Conservation (phyloP, 2,888 invertebrate genomes). For the Eristalinus sepulchralis region DNA sequence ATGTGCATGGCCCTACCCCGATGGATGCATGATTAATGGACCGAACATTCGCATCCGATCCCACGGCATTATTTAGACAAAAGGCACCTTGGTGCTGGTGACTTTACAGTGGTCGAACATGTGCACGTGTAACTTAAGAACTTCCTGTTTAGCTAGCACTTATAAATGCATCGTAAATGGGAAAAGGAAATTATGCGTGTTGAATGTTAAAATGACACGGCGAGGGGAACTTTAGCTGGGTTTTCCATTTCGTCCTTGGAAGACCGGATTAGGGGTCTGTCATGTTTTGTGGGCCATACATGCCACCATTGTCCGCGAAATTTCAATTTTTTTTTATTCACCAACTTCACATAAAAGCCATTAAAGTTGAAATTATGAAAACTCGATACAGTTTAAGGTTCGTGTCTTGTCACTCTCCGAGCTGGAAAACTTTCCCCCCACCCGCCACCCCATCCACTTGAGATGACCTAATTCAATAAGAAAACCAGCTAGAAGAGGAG, state of each 20-base stretch:
- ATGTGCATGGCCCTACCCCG: conserved; percentile 40
- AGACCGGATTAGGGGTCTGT: too few relatives aligned
- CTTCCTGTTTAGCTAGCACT: background rate
- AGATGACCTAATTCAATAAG: conserved; percentile 59
- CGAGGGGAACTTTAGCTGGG: too few relatives aligned
- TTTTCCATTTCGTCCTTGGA: too few relatives aligned
- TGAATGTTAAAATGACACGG: background rate
- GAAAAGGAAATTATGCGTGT: background rate
- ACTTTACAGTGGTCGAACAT: conserved; percentile 2
- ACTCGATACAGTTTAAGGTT: background rate
- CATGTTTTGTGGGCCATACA: too few relatives aligned
- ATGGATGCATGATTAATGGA: conserved; percentile 55
- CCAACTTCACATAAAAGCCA: too few relatives aligned
- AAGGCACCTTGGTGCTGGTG: too few relatives aligned
- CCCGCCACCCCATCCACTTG: background rate
- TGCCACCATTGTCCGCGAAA: too few relatives aligned
- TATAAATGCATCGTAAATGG: background rate
- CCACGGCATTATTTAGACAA: conserved; percentile 45
- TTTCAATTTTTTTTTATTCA: too few relatives aligned
- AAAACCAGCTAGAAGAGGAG: conserved; percentile 2
- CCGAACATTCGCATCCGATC: conserved; percentile 49
- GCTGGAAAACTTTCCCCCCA: background rate
- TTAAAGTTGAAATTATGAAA: too few relatives aligned
- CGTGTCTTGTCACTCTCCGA: background rate
- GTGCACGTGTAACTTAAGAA: conserved; percentile 31